Conservation (phyloP, 2,113 vertebrate species). For the Hipposideros armiger region DNA sequence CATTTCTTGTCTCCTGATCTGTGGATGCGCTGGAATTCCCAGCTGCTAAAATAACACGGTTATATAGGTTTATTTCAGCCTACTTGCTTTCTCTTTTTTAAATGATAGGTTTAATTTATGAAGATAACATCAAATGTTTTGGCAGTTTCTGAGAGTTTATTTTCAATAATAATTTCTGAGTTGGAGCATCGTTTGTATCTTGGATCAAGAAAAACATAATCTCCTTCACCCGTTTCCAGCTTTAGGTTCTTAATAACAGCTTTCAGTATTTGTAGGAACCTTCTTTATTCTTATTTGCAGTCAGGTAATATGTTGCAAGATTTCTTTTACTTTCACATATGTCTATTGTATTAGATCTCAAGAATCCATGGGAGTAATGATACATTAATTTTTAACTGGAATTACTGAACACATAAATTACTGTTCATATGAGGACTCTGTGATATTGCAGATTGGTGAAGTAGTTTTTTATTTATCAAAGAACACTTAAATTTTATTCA, state of each 20-base stretch:
- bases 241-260: slow-evolving; percentile 45
- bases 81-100: slow-evolving; percentile 39
- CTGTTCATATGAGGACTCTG: slow-evolving; percentile 33
- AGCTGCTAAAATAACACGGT: background rate
- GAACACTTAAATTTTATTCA: slow-evolving; percentile 40
- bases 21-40: background rate
- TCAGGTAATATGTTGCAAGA: slow-evolving; percentile 2
- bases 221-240: background rate
- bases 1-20: background rate
- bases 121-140: slow-evolving; percentile 46
- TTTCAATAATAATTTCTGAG: slow-evolving; percentile 62
- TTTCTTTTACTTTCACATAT: slow-evolving; percentile 47
- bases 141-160: slow-evolving; percentile 44
- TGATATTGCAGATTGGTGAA: background rate
- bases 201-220: slow-evolving; percentile 21
- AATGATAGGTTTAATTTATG: slow-evolving; percentile 32
- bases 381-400: slow-evolving; percentile 52
- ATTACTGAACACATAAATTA: slow-evolving; percentile 23
- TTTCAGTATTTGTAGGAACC: slow-evolving; percentile 62
- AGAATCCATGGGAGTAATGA: slow-evolving; percentile 11
- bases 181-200: slow-evolving; percentile 42
- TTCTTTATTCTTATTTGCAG: slow-evolving; percentile 39
- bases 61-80: background rate
- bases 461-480: slow-evolving; percentile 61
- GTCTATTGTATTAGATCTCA: slow-evolving; percentile 13